Evolutionary conservation across 2,797 vertebrate genomes (phyloP).

Genomic region (Pantherophis vulpinus): DNA sequence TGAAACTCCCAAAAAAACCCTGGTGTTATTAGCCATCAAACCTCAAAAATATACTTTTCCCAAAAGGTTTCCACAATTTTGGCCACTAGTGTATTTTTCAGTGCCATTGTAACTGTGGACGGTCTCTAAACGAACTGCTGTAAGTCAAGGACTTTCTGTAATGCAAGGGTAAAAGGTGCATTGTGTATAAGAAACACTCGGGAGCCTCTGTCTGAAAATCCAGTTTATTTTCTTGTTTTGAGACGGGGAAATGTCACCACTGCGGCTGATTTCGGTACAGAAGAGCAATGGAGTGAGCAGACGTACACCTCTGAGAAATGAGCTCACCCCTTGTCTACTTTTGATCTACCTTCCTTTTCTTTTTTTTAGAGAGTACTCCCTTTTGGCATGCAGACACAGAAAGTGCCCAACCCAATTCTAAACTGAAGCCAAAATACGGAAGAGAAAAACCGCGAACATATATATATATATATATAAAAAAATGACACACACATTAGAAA

Average conservation of each 20-base stretch:
- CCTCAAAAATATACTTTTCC: no score
- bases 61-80: no score
- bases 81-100: no score
- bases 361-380: background rate
- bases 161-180: no score
- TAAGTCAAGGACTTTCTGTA: background rate
- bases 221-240: conserved; percentile 18
- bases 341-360: background rate
- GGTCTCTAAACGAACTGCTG: no score
- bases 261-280: background rate
- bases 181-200: background rate
- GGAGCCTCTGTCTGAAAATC: conserved; percentile 10
- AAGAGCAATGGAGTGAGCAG: background rate
- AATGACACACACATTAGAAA: background rate
- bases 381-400: background rate
- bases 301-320: background rate
- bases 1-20: no score
- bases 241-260: background rate
- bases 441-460: background rate
- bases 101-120: background rate
- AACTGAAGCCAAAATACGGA: background rate
- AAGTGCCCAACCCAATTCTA: background rate
- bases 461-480: background rate
- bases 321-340: background rate
- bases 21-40: no score